phyloP scores from a whole-genome alignment of 1,140 invertebrate species.

The Drosophila subpulchrella region DNA sequence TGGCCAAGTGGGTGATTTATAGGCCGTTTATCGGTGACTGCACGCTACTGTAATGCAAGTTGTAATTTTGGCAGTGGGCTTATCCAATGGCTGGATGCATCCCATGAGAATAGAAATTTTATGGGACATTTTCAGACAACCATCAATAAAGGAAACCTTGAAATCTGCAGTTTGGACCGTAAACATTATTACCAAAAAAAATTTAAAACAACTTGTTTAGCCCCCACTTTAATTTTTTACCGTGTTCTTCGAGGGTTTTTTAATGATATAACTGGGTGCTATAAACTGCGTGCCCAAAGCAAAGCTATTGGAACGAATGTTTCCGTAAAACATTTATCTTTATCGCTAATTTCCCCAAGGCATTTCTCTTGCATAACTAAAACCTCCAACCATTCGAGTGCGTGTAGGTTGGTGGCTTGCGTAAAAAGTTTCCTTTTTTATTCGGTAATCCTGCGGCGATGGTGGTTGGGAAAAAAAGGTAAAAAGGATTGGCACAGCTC shows the following conservation, averaged over 20 bases:
- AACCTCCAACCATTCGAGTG: constrained; percentile 42
- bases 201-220: neutral
- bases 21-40: constrained; percentile 58
- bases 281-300: constrained; percentile 37
- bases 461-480: neutral
- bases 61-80: constrained; percentile 48
- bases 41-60: constrained; percentile 26
- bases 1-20: constrained; percentile 69
- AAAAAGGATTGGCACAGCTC: constrained; percentile 21
- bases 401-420: constrained; percentile 37
- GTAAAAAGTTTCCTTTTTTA: constrained; percentile 27
- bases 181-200: neutral
- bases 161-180: neutral
- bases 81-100: neutral
- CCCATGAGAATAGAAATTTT: neutral
- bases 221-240: neutral
- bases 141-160: neutral
- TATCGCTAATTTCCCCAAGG: constrained; percentile 75
- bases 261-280: constrained; percentile 34
- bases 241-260: constrained; percentile 4
- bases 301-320: constrained; percentile 50
- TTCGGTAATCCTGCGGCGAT: constrained; percentile 17
- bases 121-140: neutral
- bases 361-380: constrained; percentile 70
- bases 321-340: constrained; percentile 60